Evolutionary conservation across 2,888 invertebrate genomes (phyloP).

Genomic region (Yponomeuta sedellus): DNA sequence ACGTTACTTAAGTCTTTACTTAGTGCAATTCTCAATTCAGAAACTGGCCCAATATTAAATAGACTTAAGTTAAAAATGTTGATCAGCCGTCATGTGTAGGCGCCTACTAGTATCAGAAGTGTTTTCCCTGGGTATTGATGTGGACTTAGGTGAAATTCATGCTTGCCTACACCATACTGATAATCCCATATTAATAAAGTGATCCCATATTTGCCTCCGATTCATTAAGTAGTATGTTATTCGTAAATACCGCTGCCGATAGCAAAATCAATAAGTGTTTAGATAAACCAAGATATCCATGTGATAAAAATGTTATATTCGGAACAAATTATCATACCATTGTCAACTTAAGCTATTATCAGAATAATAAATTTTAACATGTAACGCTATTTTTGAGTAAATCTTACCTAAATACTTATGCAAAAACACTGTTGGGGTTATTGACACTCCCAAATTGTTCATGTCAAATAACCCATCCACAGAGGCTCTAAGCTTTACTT

Average conservation of each 20-base stretch:
- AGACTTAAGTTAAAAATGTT: not conserved
- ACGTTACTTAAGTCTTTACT: too few relatives aligned
- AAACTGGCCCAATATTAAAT: not conserved
- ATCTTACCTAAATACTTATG: slow-evolving; percentile 2
- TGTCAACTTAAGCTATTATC: not conserved
- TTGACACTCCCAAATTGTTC: not conserved
- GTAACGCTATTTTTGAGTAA: not conserved
- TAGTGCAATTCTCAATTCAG: too few relatives aligned
- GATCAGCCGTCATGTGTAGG: not conserved
- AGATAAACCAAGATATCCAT: not conserved
- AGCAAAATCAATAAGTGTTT: not conserved
- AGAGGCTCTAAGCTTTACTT: not conserved
- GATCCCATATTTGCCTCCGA: not conserved
- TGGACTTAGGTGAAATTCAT: too few relatives aligned
- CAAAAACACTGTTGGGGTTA: not conserved
- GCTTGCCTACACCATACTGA: too few relatives aligned
- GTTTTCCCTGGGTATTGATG: too few relatives aligned
- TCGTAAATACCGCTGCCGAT: not conserved
- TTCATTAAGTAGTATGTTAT: not conserved
- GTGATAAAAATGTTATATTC: not conserved
- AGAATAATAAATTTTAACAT: not conserved
- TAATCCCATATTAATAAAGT: too few relatives aligned
- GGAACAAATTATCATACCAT: not conserved
- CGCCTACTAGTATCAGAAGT: too few relatives aligned
- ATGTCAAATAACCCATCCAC: not conserved